Evolutionary conservation across 2,888 invertebrate species (phyloP).

Genomic region (Neocrepidodera transversa): DNA sequence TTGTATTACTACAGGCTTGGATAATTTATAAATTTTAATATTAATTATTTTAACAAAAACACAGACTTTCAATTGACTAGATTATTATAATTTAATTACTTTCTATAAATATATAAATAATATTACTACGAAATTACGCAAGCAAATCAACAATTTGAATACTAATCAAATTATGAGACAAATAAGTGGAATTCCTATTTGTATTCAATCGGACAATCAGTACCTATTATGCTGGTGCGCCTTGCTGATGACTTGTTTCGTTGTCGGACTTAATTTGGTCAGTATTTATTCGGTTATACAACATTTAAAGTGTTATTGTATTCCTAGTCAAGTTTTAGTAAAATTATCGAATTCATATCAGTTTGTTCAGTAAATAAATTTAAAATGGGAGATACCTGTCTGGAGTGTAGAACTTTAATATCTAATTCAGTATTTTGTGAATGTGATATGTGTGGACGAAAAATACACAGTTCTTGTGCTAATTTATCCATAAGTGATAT

Average conservation of each 20-base stretch:
- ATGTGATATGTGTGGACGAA: conserved; percentile 3
- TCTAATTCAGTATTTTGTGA: conserved; percentile 4
- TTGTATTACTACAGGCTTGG: too few species aligned
- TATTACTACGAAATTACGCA: too few species aligned
- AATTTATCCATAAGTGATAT: neutral
- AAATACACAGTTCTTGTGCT: conserved; percentile 11
- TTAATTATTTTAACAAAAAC: too few species aligned
- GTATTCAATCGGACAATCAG: conserved; percentile 5
- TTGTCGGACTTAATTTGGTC: neutral
- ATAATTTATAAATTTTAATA: too few species aligned
- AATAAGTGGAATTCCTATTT: conserved; percentile 5
- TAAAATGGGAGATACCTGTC: neutral
- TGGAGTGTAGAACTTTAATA: neutral
- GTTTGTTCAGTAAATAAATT: neutral
- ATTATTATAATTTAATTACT: too few species aligned
- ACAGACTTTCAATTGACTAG: too few species aligned
- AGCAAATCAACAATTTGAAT: too few species aligned
- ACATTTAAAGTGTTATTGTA: neutral
- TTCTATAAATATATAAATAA: too few species aligned
- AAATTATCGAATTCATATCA: neutral
- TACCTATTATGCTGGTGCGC: neutral
- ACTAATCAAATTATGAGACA: too few species aligned
- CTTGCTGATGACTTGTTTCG: conserved; percentile 1
- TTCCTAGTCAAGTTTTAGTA: neutral
- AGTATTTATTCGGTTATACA: conserved; percentile 1